Base-by-base conservation (phyloP, 2,797 vertebrate species). In the Aulostomus chinensis region DNA sequence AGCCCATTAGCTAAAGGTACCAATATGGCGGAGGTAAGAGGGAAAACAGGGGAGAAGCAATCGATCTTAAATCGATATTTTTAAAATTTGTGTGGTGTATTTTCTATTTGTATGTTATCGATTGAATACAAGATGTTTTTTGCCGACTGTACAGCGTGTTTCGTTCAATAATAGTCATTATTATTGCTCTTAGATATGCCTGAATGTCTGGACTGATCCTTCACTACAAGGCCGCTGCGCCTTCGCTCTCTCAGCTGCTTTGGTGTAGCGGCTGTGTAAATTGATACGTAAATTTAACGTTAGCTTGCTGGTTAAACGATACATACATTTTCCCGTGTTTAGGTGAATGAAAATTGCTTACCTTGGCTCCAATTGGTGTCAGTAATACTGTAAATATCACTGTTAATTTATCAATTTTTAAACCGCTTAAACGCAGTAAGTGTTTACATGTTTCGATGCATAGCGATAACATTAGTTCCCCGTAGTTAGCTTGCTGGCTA, bases 11-110 rank as follows among this genome's bases (percentile, higher is more conserved):
- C 92, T 88, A 91, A 94, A 94, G 93, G 91, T 94, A 94, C 93
- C 94, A 97, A 95, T 94, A 97, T 98, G 96, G 96, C 96, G 95
- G 95, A 98, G 96, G 95, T 97, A 93, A 98, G 96, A 86, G 90
- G 92, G 89, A 92, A 92, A 95, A 94, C 91, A 85, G 91, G 91
- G 89, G 71, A 91, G 89, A 93, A 93, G 91, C 89, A 74, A 83
- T 84, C 78, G 67, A 72, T 87, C 83, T 90, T 80, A 88, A 90
- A 89, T 89, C 83, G 70, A 83, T 85, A 78, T 77, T 80, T 91
- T 64, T 74, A 55, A 57, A 56, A 22, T 37, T 73, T 78, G 9
- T 42, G 36, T 20, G 12, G 1, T 5, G 11, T 59, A 54, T 59
- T 73, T 76, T 64, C 31, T 5, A 33, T 35, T 76, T 80, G 21